Evolutionary conservation across 1,140 invertebrate genomes (phyloP).

Genomic region (Drosophila ananassae): DNA sequence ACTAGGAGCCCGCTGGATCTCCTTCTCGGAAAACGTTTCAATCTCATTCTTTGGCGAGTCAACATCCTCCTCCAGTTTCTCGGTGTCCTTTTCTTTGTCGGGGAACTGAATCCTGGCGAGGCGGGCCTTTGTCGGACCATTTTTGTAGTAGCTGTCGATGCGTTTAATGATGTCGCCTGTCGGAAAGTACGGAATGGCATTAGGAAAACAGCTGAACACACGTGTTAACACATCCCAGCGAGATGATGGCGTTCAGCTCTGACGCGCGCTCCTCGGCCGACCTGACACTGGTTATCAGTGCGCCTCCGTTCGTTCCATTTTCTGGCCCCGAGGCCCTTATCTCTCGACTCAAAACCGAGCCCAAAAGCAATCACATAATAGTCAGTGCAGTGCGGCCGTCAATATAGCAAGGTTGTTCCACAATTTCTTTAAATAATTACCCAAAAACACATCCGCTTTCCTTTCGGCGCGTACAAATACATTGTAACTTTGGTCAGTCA

Average conservation of each 20-base stretch:
- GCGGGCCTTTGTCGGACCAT: constrained; percentile 24
- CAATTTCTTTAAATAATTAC: constrained; percentile 48
- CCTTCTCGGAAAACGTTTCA: constrained; percentile 76
- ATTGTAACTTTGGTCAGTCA: constrained; percentile 44
- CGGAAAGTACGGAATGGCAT: background rate
- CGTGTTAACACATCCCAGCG: constrained; percentile 19
- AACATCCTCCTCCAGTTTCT: constrained; percentile 47
- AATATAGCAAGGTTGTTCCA: constrained; percentile 27
- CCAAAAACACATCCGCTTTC: constrained; percentile 77
- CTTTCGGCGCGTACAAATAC: constrained; percentile 80
- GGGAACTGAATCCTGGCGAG: constrained; percentile 65
- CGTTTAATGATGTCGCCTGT: constrained; percentile 78
- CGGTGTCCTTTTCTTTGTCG: constrained; percentile 36
- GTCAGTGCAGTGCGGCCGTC: constrained; percentile 48
- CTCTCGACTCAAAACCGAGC: constrained; percentile 12
- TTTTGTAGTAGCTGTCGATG: constrained; percentile 71
- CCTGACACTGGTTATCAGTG: constrained; percentile 54
- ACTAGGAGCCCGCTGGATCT: constrained; percentile 55
- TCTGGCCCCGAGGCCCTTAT: constrained; percentile 28
- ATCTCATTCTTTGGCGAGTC: constrained; percentile 68
- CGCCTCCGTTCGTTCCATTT: constrained; percentile 8
- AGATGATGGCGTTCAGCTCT: constrained; percentile 29
- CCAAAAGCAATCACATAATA: constrained; percentile 9
- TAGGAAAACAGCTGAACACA: constrained; percentile 15
- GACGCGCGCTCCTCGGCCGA: constrained; percentile 33